Percentiles rank a stretch among this genome's conserved stretches.
Evolutionary conservation across 2,797 vertebrate genomes (phyloP).

Genomic region (Sebastes baramenuke): DNA sequence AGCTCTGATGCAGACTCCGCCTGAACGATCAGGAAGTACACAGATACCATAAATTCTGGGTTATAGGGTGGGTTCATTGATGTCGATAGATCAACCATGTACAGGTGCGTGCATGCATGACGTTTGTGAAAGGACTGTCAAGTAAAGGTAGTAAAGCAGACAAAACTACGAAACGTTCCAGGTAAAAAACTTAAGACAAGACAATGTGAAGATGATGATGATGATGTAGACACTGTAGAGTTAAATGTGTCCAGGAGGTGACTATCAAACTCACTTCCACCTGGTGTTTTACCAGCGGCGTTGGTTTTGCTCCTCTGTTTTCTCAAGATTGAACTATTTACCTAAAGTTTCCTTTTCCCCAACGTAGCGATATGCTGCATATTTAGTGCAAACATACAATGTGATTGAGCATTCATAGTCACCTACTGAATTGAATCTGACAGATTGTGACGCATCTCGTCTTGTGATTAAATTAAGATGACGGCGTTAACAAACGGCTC

Average conservation of each 20-base stretch:
- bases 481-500: not conserved
- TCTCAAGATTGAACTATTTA: not conserved
- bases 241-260: not conserved
- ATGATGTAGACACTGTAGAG: not conserved
- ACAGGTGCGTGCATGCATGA: not conserved
- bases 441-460: not conserved
- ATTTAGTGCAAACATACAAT: not conserved
- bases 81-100: not conserved
- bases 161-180: not conserved
- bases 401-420: not conserved
- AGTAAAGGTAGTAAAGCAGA: not conserved
- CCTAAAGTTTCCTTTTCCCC: not conserved
- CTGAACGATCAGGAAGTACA: not conserved
- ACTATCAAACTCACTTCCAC: not conserved
- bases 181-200: not conserved
- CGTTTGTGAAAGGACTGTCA: not conserved
- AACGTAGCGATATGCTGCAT: not conserved
- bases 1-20: not conserved
- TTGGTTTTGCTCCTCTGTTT: not conserved
- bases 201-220: not conserved
- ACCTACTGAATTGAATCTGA: not conserved
- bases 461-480: not conserved
- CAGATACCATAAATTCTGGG: not conserved
- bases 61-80: conserved; percentile 6
- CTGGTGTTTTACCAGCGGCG: not conserved